Evolutionary conservation across 2,113 vertebrate species (phyloP).

Genomic region (Phrynocephalus versicolor): DNA sequence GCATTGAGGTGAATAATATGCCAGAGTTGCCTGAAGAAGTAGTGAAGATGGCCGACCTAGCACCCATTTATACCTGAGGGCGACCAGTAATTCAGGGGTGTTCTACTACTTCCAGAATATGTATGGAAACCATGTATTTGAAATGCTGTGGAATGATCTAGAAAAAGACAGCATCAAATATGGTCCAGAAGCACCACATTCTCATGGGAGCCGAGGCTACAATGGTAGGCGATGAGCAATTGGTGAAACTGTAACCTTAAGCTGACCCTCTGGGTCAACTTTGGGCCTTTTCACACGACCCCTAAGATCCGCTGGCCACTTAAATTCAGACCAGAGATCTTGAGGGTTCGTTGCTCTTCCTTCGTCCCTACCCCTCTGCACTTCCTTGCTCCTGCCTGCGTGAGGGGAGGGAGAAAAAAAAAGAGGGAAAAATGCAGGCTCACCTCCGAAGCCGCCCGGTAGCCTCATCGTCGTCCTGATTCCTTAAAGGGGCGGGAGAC

Average conservation of each 20-base stretch:
- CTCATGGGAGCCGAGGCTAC: neutral
- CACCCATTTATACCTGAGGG: neutral
- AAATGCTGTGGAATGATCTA: neutral
- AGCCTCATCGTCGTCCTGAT: too few relatives aligned
- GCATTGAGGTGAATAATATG: neutral
- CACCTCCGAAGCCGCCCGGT: too few relatives aligned
- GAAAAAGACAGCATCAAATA: neutral
- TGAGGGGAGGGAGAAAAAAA: too few relatives aligned
- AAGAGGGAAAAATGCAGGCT: too few relatives aligned
- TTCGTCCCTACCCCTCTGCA: too few relatives aligned
- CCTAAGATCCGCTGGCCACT: too few relatives aligned
- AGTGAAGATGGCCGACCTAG: neutral
- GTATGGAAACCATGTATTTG: neutral
- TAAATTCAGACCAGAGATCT: too few relatives aligned
- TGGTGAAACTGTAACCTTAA: neutral
- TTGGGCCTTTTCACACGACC: neutral
- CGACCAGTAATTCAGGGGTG: neutral
- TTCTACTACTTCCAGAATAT: neutral
- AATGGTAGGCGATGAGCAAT: neutral
- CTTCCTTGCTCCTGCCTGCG: too few relatives aligned
- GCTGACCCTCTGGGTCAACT: neutral
- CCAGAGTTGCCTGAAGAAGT: neutral
- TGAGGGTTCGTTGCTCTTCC: too few relatives aligned
- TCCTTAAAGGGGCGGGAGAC: too few relatives aligned
- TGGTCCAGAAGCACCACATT: neutral